phyloP scores from a whole-genome alignment of 2,888 invertebrate genomes.

The Mycogona germanica region DNA sequence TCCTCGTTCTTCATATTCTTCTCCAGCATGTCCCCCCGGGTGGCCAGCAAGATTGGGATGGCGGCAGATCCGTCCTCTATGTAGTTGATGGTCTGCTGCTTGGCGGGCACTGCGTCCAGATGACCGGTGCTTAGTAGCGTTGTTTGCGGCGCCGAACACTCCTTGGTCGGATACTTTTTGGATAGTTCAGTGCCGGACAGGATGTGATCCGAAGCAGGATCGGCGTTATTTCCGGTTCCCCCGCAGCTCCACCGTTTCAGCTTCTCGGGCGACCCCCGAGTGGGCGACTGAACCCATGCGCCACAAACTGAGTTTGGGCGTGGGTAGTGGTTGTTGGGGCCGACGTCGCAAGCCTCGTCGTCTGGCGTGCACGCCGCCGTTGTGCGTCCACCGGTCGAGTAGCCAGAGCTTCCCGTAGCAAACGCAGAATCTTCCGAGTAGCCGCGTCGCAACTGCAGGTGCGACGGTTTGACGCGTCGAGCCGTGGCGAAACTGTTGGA shows the following conservation, averaged over 20 bases:
- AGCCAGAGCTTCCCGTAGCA: slow-evolving; percentile 2
- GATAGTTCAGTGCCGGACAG: no score
- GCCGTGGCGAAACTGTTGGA: not conserved
- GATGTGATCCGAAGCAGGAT: no score
- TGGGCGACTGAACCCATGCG: no score
- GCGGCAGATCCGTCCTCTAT: not conserved
- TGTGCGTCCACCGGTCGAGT: no score
- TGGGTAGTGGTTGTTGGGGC: no score
- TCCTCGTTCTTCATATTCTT: not conserved
- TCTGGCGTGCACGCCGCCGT: no score
- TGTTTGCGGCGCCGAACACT: slow-evolving; percentile 21
- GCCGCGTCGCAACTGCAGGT: slow-evolving; percentile 11
- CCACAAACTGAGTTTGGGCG: no score
- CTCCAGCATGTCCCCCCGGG: not conserved
- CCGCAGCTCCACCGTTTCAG: no score
- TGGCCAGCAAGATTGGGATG: slow-evolving; percentile 13
- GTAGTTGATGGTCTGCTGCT: slow-evolving; percentile 25
- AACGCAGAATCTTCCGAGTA: slow-evolving; percentile 14
- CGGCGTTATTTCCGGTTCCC: no score
- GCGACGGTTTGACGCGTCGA: no score
- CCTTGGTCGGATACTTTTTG: slow-evolving; percentile 24
- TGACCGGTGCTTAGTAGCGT: slow-evolving; percentile 21
- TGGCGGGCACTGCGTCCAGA: slow-evolving; percentile 21
- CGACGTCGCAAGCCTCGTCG: no score
- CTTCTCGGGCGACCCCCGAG: no score